phyloP scores from a whole-genome alignment of 1,140 invertebrate species.

The Kradibia gibbosae region DNA sequence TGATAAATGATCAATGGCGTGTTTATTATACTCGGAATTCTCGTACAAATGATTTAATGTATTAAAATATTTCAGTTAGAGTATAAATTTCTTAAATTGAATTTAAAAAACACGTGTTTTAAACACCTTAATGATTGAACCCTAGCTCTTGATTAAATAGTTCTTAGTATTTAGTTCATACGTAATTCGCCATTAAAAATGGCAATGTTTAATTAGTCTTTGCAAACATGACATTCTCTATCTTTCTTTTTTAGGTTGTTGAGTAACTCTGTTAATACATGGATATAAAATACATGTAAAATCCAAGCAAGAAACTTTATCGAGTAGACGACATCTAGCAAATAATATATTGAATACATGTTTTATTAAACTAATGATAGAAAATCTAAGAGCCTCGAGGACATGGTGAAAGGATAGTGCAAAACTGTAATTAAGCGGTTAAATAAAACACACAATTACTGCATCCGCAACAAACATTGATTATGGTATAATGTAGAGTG shows the following conservation, averaged over 20 bases:
- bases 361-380: not conserved
- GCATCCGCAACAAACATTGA: conserved; percentile 68
- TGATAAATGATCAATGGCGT: not conserved
- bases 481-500: conserved; percentile 59
- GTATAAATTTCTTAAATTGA: no score
- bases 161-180: no score
- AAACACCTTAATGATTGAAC: no score
- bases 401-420: conserved; percentile 56
- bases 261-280: not conserved
- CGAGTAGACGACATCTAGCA: not conserved
- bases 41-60: no score
- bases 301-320: not conserved
- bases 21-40: not conserved
- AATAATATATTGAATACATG: not conserved
- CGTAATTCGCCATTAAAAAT: no score
- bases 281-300: not conserved
- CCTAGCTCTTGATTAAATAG: no score
- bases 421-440: conserved; percentile 63
- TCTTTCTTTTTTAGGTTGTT: not conserved
- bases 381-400: conserved; percentile 52
- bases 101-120: no score
- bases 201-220: no score
- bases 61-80: no score
- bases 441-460: conserved; percentile 68
- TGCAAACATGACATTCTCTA: no score